phyloP scores from a whole-genome alignment of 2,888 invertebrate species.

The Rhorus exstirpatorius region DNA sequence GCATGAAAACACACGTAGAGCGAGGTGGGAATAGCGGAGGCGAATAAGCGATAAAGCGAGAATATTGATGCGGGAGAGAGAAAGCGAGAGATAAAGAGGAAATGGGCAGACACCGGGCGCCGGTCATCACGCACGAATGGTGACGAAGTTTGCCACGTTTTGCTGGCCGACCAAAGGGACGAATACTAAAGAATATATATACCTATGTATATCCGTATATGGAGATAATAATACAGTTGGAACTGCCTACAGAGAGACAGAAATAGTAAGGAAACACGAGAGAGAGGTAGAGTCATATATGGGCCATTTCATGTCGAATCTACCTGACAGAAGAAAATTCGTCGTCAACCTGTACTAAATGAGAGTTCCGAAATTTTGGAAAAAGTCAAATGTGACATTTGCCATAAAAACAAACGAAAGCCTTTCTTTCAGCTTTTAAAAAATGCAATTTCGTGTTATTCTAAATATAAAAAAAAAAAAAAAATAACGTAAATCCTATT shows the following conservation, averaged over 20 bases:
- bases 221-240: slow-evolving; percentile 24
- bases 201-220: slow-evolving; percentile 1
- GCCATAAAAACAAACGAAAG: no score
- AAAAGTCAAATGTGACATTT: no score
- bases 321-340: no score
- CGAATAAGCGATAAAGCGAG: slow-evolving; percentile 47
- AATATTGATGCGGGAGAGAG: slow-evolving; percentile 51
- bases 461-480: no score
- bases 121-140: slow-evolving; percentile 26
- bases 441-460: no score
- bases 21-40: slow-evolving; percentile 13
- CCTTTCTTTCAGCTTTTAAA: no score
- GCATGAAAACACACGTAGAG: slow-evolving; percentile 4
- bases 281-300: slow-evolving; percentile 21
- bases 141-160: slow-evolving; percentile 24
- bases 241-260: slow-evolving; percentile 22
- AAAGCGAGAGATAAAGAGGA: slow-evolving; percentile 8
- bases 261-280: slow-evolving; percentile 50
- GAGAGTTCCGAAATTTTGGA: no score
- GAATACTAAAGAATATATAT: not conserved
- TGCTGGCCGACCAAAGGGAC: slow-evolving; percentile 43
- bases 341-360: no score
- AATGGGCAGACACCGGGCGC: slow-evolving; percentile 28
- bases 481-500: no score
- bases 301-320: no score